Conservation (phyloP, 37 sponge, comb jelly and placozoan genomes). For the Ephydatia muelleri region DNA sequence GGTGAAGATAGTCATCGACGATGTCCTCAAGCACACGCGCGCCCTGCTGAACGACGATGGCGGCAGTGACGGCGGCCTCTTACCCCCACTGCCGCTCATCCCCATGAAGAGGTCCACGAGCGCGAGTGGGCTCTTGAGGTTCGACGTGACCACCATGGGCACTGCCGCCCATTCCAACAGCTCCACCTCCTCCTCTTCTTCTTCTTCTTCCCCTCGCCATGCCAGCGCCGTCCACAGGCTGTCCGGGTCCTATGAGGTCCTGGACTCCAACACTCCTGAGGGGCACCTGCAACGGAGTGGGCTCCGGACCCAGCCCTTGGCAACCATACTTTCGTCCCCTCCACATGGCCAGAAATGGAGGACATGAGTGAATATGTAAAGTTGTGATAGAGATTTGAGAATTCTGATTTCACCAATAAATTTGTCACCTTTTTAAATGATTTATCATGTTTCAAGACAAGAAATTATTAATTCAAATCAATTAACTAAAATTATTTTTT, state of each 20-base stretch:
- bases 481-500: too few relatives aligned
- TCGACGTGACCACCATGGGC: background rate
- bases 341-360: background rate
- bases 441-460: too few relatives aligned
- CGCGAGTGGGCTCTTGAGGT: background rate
- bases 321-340: background rate
- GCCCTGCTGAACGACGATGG: background rate
- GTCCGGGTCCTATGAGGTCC: conserved; percentile 39
- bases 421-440: too few relatives aligned
- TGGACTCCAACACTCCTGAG: conserved; percentile 22
- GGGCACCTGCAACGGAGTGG: conserved; percentile 31
- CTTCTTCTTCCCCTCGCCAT: background rate
- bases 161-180: background rate
- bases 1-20: conserved; percentile 50
- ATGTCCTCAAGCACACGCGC: conserved; percentile 48
- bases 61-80: background rate
- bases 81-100: background rate
- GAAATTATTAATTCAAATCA: too few relatives aligned
- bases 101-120: too few relatives aligned
- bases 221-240: conserved; percentile 18
- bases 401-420: too few relatives aligned
- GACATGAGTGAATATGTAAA: too few relatives aligned
- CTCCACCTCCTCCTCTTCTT: too few relatives aligned
- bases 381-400: too few relatives aligned
- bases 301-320: background rate